Percentiles rank a stretch among this genome's conserved stretches.
Evolutionary conservation across 2,113 vertebrate species (phyloP).

Genomic region (Muntiacus muntjak): DNA sequence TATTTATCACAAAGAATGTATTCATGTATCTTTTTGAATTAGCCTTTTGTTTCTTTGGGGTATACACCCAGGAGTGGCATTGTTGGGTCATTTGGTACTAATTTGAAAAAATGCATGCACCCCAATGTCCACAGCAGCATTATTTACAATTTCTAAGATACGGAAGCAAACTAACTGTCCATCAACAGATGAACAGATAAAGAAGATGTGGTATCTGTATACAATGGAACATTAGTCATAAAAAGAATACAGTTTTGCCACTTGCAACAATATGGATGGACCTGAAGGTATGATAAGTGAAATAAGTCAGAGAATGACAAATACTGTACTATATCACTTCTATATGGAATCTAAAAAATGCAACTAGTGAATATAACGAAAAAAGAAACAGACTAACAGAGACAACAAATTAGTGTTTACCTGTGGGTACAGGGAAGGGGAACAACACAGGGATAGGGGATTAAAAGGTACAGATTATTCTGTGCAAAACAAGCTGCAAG

Average conservation of each 20-base stretch:
- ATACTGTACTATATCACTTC: neutral
- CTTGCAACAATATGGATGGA: neutral
- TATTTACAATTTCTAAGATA: neutral
- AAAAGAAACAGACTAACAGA: neutral
- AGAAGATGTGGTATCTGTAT: neutral
- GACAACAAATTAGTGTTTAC: neutral
- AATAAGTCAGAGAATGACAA: neutral
- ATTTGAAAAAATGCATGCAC: neutral
- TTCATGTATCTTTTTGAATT: neutral
- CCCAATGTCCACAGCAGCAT: neutral
- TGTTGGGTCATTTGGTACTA: neutral
- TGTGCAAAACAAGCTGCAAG: neutral
- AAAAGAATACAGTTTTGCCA: neutral
- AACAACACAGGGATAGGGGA: neutral
- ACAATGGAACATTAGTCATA: neutral
- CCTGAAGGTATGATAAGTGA: neutral
- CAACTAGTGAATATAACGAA: neutral
- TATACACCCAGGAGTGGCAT: neutral
- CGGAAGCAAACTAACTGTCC: neutral
- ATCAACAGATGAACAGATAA: neutral
- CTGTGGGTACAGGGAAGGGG: neutral
- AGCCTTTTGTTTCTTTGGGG: neutral
- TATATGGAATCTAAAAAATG: neutral
- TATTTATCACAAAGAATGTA: neutral
- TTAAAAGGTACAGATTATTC: neutral